Percentiles rank a stretch among this genome's conserved stretches.
phyloP scores from a whole-genome alignment of 2,888 invertebrate genomes.

The Anorthoa munda region DNA sequence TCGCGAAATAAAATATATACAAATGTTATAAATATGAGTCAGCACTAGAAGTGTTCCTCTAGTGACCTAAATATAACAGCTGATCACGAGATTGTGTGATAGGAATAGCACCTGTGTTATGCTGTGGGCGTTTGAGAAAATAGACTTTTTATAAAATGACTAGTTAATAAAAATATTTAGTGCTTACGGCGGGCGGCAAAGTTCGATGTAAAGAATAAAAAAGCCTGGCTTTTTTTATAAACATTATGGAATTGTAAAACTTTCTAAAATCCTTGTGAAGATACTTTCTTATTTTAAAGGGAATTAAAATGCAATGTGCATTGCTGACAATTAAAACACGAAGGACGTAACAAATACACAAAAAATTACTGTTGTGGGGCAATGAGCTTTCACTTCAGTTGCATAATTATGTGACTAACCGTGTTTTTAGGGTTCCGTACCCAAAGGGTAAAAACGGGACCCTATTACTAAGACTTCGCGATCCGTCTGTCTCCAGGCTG shows the following conservation, averaged over 20 bases:
- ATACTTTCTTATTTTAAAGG: conserved; percentile 2
- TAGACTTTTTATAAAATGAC: neutral
- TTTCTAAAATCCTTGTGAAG: neutral
- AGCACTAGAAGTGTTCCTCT: conserved; percentile 52
- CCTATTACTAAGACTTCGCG: no score
- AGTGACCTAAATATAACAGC: conserved; percentile 74
- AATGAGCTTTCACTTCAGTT: conserved; percentile 8
- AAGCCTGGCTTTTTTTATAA: neutral
- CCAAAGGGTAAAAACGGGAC: no score
- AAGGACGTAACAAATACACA: neutral
- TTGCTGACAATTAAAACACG: neutral
- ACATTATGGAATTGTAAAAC: neutral
- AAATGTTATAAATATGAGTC: conserved; percentile 55
- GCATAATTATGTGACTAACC: neutral
- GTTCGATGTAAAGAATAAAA: neutral
- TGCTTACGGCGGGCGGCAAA: neutral
- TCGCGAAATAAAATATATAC: conserved; percentile 38
- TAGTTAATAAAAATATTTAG: neutral
- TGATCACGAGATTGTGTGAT: conserved; percentile 49
- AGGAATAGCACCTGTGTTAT: conserved; percentile 49
- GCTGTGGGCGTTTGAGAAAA: conserved; percentile 18
- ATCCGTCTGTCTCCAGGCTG: no score
- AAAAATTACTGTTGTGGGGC: neutral
- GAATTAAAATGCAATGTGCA: conserved; percentile 1
- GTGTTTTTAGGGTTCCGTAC: no score